Evolutionary conservation across 2,113 vertebrate genomes (phyloP).

Genomic region (Notiomystis cincta): DNA sequence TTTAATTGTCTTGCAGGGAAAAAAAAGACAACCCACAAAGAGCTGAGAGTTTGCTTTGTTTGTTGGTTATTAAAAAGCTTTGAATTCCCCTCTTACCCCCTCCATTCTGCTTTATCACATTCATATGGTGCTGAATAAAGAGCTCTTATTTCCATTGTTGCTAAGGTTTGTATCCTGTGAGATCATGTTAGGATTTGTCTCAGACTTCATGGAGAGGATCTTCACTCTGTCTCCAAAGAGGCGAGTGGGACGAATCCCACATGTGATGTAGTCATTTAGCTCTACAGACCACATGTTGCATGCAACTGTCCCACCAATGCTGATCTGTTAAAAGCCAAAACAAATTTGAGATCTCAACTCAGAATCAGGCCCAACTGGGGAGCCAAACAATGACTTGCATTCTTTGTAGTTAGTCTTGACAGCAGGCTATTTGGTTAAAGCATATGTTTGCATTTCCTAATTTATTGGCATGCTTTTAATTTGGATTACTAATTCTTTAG

Average conservation of each 20-base stretch:
- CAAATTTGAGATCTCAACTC: not conserved
- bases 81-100: not conserved
- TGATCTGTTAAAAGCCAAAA: not conserved
- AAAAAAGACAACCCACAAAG: not conserved
- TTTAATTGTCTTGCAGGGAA: not conserved
- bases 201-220: not conserved
- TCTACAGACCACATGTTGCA: not conserved
- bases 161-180: not conserved
- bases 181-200: not conserved
- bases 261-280: not conserved
- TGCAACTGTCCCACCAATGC: not conserved
- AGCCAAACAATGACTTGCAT: not conserved
- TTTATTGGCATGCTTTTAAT: constrained; percentile 35
- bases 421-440: constrained; percentile 4
- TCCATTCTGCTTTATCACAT: not conserved
- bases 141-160: not conserved
- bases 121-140: not conserved
- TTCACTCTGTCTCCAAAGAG: not conserved
- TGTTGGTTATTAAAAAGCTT: not conserved
- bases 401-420: constrained; percentile 7
- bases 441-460: constrained; percentile 46
- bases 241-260: not conserved
- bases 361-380: not conserved
- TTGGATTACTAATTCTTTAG: constrained; percentile 1
- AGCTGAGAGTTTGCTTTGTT: not conserved